Percentiles rank a stretch among this genome's conserved stretches.
Conservation (phyloP, 2,888 invertebrate genomes). For the Tetranychus truncatus region DNA sequence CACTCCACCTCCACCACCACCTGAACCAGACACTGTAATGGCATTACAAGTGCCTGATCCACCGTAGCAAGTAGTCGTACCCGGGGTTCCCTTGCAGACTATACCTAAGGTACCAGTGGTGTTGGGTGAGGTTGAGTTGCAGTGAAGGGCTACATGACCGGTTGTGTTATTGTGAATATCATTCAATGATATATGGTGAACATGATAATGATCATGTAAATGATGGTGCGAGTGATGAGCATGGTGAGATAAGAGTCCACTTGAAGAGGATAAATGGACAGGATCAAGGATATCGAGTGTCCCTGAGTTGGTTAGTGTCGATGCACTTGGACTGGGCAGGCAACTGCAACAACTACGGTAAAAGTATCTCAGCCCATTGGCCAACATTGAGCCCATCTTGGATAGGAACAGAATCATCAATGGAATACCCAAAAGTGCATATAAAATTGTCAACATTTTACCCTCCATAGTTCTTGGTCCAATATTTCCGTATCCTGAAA, state of each 20-base stretch:
- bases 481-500: background rate
- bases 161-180: background rate
- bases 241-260: background rate
- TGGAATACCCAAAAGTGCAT: slow-evolving; percentile 6
- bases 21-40: background rate
- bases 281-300: background rate
- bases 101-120: background rate
- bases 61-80: background rate
- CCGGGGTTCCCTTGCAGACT: background rate
- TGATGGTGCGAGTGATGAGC: background rate
- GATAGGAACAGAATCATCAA: slow-evolving; percentile 5
- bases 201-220: slow-evolving; percentile 9
- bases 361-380: background rate
- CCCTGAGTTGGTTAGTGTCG: background rate
- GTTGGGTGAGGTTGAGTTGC: background rate
- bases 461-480: background rate
- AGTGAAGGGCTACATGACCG: background rate
- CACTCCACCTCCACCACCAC: background rate
- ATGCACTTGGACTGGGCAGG: background rate
- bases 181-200: slow-evolving; percentile 5
- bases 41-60: background rate
- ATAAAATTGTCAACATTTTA: background rate
- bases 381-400: background rate
- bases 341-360: background rate
- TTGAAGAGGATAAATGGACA: background rate